These are phyloP conservation scores for Pyrocoelia pectoralis DNA, from an alignment of 2,888 invertebrate species.

Conservation along the genomic window DNA sequence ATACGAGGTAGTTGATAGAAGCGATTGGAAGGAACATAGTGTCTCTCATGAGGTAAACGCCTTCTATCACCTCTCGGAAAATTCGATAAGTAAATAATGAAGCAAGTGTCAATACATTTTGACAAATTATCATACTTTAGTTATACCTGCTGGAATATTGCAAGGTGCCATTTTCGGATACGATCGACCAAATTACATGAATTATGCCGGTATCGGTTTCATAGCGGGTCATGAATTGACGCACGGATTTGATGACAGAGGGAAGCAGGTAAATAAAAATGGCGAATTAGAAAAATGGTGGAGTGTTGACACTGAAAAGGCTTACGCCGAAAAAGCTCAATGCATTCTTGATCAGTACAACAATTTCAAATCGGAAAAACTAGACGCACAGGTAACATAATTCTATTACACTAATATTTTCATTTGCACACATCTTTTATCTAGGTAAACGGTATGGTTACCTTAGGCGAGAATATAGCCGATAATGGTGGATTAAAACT, in stretches of 20 bases:
- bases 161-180: constrained; percentile 87
- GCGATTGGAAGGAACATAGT: constrained; percentile 84
- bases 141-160: constrained; percentile 87
- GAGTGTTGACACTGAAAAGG: constrained; percentile 62
- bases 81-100: constrained; percentile 77
- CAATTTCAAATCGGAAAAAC: background rate
- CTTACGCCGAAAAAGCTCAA: background rate
- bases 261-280: constrained; percentile 17
- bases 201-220: constrained; percentile 84
- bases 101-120: background rate
- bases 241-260: constrained; percentile 73
- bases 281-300: constrained; percentile 49
- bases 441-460: constrained; percentile 19
- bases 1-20: constrained; percentile 81
- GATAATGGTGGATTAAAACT: constrained; percentile 29
- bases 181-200: constrained; percentile 84
- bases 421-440: constrained; percentile 48
- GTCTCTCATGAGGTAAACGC: constrained; percentile 86
- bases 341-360: background rate
- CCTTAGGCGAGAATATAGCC: constrained; percentile 26
- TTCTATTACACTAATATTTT: background rate
- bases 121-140: constrained; percentile 57
- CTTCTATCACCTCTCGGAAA: constrained; percentile 84
- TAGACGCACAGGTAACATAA: background rate
- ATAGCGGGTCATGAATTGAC: constrained; percentile 89